phyloP scores from a whole-genome alignment of 2,113 vertebrate species.

The Plectropomus leopardus region DNA sequence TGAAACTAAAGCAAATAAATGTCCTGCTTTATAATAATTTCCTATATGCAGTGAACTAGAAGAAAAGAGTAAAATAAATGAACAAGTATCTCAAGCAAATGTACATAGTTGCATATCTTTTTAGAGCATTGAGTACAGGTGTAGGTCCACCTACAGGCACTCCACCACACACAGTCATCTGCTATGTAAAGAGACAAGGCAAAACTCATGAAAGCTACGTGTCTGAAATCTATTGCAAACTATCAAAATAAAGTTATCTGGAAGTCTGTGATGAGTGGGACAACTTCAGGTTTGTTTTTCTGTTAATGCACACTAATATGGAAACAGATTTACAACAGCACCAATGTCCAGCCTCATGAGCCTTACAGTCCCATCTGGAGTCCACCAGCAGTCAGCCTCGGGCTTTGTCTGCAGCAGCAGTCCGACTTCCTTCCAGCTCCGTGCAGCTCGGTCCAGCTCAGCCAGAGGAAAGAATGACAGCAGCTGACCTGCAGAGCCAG shows the following conservation, averaged over 20 bases:
- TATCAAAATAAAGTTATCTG: not conserved
- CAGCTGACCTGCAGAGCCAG: constrained; percentile 56
- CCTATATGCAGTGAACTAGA: not conserved
- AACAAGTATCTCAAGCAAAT: not conserved
- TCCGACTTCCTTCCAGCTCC: constrained; percentile 39
- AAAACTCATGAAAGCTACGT: not conserved
- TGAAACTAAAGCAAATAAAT: not conserved
- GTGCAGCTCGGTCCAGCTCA: constrained; percentile 45
- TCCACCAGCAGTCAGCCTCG: not conserved
- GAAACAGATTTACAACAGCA: constrained; percentile 2
- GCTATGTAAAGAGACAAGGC: too few relatives aligned
- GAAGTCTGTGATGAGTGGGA: not conserved
- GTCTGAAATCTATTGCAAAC: not conserved
- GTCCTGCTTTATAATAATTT: not conserved
- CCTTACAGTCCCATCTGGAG: constrained; percentile 7
- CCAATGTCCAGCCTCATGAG: not conserved
- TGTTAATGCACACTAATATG: constrained; percentile 9
- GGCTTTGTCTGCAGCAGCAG: constrained; percentile 14
- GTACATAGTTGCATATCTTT: not conserved
- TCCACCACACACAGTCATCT: not conserved
- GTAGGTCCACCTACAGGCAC: not conserved
- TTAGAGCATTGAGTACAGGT: not conserved
- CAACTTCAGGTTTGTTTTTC: not conserved
- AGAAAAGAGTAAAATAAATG: not conserved
- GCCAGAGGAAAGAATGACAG: constrained; percentile 76